Evolutionary conservation across 2,888 invertebrate genomes (phyloP).

Genomic region (Lasiommata megera): DNA sequence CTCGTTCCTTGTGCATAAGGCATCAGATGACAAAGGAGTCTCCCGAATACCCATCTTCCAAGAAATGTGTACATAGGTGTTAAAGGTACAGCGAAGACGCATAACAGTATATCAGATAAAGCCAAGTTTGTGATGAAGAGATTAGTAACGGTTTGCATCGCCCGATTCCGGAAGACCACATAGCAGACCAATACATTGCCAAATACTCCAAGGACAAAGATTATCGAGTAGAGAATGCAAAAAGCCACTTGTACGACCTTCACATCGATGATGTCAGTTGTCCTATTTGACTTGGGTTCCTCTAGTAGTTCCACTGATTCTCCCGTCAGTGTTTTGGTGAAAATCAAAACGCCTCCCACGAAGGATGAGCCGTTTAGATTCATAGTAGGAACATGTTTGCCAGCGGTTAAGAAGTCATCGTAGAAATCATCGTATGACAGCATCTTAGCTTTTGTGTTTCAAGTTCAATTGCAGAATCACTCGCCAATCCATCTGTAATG

Average conservation of each 20-base stretch:
- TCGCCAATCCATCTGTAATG: constrained; percentile 60
- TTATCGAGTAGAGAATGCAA: constrained; percentile 87
- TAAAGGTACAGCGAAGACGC: constrained; percentile 92
- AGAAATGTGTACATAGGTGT: constrained; percentile 94
- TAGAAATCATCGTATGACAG: constrained; percentile 45
- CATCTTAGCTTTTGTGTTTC: constrained; percentile 44
- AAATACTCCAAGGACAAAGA: constrained; percentile 90
- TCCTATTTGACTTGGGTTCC: constrained; percentile 65
- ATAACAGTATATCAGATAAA: constrained; percentile 92
- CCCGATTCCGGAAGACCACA: constrained; percentile 90
- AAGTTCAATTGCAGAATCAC: constrained; percentile 12
- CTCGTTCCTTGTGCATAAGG: constrained; percentile 93
- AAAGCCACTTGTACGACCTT: constrained; percentile 87
- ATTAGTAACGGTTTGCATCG: constrained; percentile 96
- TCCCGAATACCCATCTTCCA: constrained; percentile 92
- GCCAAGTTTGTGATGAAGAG: constrained; percentile 95
- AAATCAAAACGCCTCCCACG: constrained; percentile 59
- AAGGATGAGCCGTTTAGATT: constrained; percentile 56
- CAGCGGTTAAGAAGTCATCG: constrained; percentile 42
- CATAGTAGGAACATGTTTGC: constrained; percentile 58
- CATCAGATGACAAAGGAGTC: constrained; percentile 90
- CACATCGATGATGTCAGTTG: constrained; percentile 83
- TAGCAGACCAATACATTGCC: constrained; percentile 93
- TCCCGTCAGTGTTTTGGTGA: constrained; percentile 68
- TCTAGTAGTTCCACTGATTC: constrained; percentile 69